Conservation (phyloP, 2,797 vertebrate species). For the Acomys russatus region DNA sequence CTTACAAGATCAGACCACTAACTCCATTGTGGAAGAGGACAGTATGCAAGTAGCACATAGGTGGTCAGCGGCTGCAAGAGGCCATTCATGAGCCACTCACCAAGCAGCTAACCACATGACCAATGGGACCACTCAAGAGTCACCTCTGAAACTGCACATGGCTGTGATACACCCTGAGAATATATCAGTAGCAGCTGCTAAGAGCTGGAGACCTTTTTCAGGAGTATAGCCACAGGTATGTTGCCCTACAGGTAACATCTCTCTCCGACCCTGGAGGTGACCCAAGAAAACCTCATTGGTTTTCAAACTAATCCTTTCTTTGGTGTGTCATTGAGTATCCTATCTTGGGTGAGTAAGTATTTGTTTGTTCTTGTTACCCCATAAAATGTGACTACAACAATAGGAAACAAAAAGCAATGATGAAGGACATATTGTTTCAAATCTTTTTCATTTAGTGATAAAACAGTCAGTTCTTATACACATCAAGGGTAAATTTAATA, state of each 20-base stretch:
- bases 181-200: neutral
- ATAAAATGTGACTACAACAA: neutral
- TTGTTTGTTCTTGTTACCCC: neutral
- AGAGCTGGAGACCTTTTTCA: neutral
- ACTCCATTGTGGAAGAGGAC: neutral
- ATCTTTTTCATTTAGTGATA: neutral
- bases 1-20: neutral
- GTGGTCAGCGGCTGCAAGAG: neutral
- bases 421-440: neutral
- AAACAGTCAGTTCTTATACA: neutral
- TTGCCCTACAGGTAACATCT: neutral
- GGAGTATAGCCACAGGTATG: neutral
- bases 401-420: neutral
- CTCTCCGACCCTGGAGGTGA: neutral
- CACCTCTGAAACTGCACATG: neutral
- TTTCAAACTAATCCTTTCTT: neutral
- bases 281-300: neutral
- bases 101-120: neutral
- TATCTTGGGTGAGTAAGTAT: neutral
- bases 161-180: neutral
- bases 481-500: neutral
- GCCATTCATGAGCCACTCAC: neutral
- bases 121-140: neutral
- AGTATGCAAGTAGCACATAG: neutral
- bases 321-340: neutral